Percentiles rank a stretch among this genome's conserved stretches.
Conservation (phyloP, 1,140 invertebrate genomes). For the Hycleus cichorii region DNA sequence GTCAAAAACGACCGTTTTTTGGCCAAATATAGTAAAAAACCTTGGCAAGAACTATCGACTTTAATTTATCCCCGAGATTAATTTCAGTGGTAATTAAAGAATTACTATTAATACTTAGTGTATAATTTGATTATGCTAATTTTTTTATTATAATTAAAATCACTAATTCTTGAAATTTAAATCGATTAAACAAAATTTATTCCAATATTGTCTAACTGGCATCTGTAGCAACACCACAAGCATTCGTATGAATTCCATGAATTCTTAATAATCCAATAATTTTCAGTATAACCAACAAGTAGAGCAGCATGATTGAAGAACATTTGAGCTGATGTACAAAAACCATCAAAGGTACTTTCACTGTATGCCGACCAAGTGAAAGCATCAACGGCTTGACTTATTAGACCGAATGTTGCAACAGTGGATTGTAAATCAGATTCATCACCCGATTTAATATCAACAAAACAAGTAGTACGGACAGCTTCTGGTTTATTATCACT, state of each 20-base stretch:
- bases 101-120: no score
- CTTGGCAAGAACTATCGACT: no score
- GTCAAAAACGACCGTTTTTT: no score
- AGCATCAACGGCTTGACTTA: conserved; percentile 88
- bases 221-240: no score
- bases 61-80: no score
- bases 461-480: conserved; percentile 29
- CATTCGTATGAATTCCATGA: conserved; percentile 41
- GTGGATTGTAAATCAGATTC: conserved; percentile 62
- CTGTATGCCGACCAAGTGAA: conserved; percentile 29
- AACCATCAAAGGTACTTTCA: conserved; percentile 43
- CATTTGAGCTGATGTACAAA: background rate
- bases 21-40: no score
- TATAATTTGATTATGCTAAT: no score
- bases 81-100: no score
- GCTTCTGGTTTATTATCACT: conserved; percentile 36
- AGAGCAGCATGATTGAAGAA: conserved; percentile 28
- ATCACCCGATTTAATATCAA: conserved; percentile 45
- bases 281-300: conserved; percentile 23
- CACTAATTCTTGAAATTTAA: no score
- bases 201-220: no score
- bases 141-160: no score
- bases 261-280: conserved; percentile 31
- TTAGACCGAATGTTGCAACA: conserved; percentile 80
- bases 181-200: no score